phyloP scores from a whole-genome alignment of 2,888 invertebrate species.

The Drosophila tripunctata region DNA sequence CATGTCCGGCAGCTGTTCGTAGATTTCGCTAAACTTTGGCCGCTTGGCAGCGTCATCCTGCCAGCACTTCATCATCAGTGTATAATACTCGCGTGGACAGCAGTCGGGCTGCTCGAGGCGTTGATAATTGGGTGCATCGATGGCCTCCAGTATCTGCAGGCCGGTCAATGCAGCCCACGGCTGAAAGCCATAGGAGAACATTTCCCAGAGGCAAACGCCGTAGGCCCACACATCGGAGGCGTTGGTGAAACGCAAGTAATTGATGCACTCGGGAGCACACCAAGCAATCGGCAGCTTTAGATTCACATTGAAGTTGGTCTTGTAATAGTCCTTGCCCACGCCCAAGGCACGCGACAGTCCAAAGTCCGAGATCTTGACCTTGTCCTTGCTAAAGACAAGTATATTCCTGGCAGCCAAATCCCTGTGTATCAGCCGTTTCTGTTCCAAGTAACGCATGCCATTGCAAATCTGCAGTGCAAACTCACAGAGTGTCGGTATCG shows the following conservation, averaged over 20 bases:
- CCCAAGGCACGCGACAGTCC: conserved; percentile 97
- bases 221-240: conserved; percentile 99
- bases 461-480: conserved; percentile 98
- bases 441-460: conserved; percentile 99
- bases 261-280: conserved; percentile 99
- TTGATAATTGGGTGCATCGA: conserved; percentile 96
- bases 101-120: conserved; percentile 96
- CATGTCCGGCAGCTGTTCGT: conserved; percentile 91
- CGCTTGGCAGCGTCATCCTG: conserved; percentile 94
- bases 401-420: conserved; percentile 99
- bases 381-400: conserved; percentile 97
- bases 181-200: conserved; percentile 99
- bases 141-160: conserved; percentile 96
- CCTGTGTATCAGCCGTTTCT: conserved; percentile 97
- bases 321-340: conserved; percentile 99
- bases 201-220: conserved; percentile 99
- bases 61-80: conserved; percentile 98
- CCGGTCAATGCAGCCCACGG: conserved; percentile 98
- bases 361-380: conserved; percentile 99
- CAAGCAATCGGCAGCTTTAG: conserved; percentile 98
- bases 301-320: conserved; percentile 98
- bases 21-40: conserved; percentile 95
- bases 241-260: conserved; percentile 97
- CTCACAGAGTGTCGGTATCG: conserved; percentile 95
- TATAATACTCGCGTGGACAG: conserved; percentile 96